A percentile compares a stretch with the other conserved stretches of the same genome.
Conservation (phyloP, 2,797 vertebrate species). For the Enoplosus armatus region DNA sequence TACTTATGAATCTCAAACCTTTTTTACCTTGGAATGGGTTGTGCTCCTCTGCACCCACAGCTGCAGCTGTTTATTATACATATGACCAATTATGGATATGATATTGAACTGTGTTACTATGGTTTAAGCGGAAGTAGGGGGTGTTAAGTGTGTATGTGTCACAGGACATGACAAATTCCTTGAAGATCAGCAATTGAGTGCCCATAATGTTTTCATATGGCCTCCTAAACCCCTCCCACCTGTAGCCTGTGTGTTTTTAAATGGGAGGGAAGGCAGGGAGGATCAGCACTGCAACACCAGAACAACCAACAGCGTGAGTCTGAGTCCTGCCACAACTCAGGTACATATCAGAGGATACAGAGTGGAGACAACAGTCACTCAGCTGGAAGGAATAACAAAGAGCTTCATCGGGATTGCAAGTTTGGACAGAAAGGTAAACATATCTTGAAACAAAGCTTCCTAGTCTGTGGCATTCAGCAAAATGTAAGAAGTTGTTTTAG, state of each 20-base stretch:
- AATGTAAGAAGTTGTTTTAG: neutral
- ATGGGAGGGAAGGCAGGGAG: conserved; percentile 8
- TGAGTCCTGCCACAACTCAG: conserved; percentile 17
- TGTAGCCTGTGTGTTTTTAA: conserved; percentile 43
- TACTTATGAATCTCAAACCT: neutral
- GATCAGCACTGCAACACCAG: conserved; percentile 32
- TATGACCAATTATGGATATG: conserved; percentile 60
- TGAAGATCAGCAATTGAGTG: conserved; percentile 2
- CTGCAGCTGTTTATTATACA: neutral
- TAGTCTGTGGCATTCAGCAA: neutral
- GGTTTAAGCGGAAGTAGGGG: conserved; percentile 3
- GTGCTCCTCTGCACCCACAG: neutral
- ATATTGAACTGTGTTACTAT: neutral
- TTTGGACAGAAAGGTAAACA: conserved; percentile 63
- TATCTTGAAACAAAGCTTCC: conserved; percentile 10
- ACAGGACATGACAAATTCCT: conserved; percentile 69
- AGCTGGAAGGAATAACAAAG: conserved; percentile 25
- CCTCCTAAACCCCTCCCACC: conserved; percentile 61
- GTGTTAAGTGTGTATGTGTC: conserved; percentile 27
- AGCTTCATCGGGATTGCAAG: conserved; percentile 21
- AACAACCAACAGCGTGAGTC: conserved; percentile 6
- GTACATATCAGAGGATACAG: conserved; percentile 19
- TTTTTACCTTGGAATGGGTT: neutral
- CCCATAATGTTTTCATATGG: conserved; percentile 13
- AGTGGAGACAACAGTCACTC: conserved; percentile 4